These are phyloP conservation scores for Stegophylla sp. DNA, from an alignment of 2,888 invertebrate genomes.

Conservation along the genomic window DNA sequence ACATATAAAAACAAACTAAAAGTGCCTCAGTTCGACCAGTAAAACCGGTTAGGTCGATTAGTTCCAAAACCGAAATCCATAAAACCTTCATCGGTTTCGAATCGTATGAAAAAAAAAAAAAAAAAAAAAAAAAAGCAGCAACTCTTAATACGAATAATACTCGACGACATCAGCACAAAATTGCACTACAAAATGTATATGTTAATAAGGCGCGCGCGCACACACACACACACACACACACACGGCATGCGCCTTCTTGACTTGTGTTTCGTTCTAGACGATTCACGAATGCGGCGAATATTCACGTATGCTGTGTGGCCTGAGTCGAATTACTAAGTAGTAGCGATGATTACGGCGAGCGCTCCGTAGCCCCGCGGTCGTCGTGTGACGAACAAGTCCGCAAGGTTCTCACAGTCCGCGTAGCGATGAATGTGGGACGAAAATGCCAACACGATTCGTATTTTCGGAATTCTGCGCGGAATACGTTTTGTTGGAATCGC, in stretches of 20 bases:
- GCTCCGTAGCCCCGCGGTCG: slow-evolving; percentile 14
- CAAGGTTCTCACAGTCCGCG: slow-evolving; percentile 43
- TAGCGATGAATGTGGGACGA: slow-evolving; percentile 12
- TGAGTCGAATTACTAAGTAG: slow-evolving; percentile 51
- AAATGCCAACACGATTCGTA: slow-evolving; percentile 42
- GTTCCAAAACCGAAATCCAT: too few species aligned
- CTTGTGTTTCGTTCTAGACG: not conserved
- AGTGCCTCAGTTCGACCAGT: too few species aligned
- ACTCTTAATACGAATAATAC: too few species aligned
- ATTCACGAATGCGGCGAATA: not conserved
- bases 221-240: too few species aligned
- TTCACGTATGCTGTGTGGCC: not conserved
- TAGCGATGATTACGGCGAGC: not conserved
- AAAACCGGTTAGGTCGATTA: too few species aligned
- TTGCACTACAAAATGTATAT: too few species aligned
- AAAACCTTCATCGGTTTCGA: too few species aligned
- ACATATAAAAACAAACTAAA: too few species aligned
- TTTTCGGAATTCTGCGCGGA: not conserved
- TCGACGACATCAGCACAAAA: too few species aligned
- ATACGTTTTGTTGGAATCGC: slow-evolving; percentile 37
- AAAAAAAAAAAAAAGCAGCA: too few species aligned
- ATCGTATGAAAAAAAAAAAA: too few species aligned
- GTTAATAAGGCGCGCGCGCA: too few species aligned
- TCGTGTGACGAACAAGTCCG: slow-evolving; percentile 37
- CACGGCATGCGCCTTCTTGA: not conserved